Evolutionary conservation across 2,888 invertebrate genomes (phyloP).

Genomic region (Dynastes maya): DNA sequence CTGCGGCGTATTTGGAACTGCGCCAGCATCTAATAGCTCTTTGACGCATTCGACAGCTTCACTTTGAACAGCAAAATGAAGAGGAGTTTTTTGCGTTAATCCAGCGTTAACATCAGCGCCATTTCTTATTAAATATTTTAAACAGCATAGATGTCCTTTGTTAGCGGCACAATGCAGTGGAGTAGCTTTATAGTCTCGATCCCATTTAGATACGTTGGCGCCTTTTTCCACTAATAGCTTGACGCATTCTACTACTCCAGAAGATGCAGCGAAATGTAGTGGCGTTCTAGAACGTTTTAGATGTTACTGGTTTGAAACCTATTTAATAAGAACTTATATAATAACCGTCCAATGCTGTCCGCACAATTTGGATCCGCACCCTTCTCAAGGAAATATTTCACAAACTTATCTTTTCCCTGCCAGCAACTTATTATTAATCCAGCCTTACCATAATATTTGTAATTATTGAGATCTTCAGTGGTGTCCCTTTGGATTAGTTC

Average conservation of each 20-base stretch:
- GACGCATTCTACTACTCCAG: slow-evolving; percentile 82
- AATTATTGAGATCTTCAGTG: slow-evolving; percentile 48
- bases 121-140: slow-evolving; percentile 78
- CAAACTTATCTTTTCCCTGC: slow-evolving; percentile 74
- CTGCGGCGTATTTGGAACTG: slow-evolving; percentile 88
- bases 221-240: slow-evolving; percentile 80
- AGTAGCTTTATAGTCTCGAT: slow-evolving; percentile 79
- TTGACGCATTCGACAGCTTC: slow-evolving; percentile 83
- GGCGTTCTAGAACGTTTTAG: slow-evolving; percentile 72
- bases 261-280: slow-evolving; percentile 85
- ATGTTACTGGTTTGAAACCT: background rate
- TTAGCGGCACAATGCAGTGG: slow-evolving; percentile 86
- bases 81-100: slow-evolving; percentile 77
- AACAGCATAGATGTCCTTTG: slow-evolving; percentile 75
- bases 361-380: slow-evolving; percentile 77
- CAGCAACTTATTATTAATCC: slow-evolving; percentile 77
- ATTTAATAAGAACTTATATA: slow-evolving; percentile 6
- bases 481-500: slow-evolving; percentile 43
- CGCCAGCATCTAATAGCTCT: slow-evolving; percentile 82
- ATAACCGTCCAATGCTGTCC: slow-evolving; percentile 81
- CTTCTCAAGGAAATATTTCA: slow-evolving; percentile 72
- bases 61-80: slow-evolving; percentile 89
- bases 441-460: slow-evolving; percentile 64
- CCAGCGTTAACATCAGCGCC: slow-evolving; percentile 89
- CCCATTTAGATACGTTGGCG: slow-evolving; percentile 81